Conservation (phyloP, 2,113 vertebrate genomes). For the Lathamus discolor region DNA sequence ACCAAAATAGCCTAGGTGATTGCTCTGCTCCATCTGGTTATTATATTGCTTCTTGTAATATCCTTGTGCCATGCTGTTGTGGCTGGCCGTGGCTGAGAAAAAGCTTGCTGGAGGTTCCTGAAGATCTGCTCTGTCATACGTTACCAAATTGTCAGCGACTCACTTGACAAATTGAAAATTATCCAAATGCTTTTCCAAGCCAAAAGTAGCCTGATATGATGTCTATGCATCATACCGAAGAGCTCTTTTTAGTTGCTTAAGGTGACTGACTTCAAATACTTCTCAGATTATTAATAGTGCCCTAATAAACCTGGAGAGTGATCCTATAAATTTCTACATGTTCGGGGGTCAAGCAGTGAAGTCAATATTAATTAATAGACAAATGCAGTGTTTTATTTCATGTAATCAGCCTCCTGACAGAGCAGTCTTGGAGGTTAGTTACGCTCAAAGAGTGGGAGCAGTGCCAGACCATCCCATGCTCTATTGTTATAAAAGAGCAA, state of each 20-base stretch:
- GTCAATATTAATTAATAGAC: slow-evolving; percentile 70
- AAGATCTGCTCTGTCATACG: not conserved
- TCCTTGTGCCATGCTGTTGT: not conserved
- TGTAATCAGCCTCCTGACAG: slow-evolving; percentile 59
- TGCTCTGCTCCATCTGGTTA: slow-evolving; percentile 33
- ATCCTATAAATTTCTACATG: slow-evolving; percentile 54
- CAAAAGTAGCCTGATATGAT: slow-evolving; percentile 50
- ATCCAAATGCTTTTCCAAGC: slow-evolving; percentile 50
- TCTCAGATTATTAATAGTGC: slow-evolving; percentile 51
- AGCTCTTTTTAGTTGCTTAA: slow-evolving; percentile 31
- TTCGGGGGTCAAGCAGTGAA: slow-evolving; percentile 32
- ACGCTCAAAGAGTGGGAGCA: not conserved
- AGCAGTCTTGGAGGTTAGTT: slow-evolving; percentile 51
- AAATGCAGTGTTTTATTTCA: slow-evolving; percentile 61
- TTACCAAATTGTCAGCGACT: slow-evolving; percentile 36
- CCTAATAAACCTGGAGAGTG: slow-evolving; percentile 57
- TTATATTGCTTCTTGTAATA: not conserved
- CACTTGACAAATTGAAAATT: slow-evolving; percentile 53
- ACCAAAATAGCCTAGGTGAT: slow-evolving; percentile 23
- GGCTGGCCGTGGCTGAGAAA: not conserved
- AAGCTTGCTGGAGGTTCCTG: not conserved
- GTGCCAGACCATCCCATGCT: slow-evolving; percentile 10
- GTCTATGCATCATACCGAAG: slow-evolving; percentile 18
- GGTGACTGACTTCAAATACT: slow-evolving; percentile 54
- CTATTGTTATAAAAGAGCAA: not conserved